Base-by-base conservation (phyloP, 1,140 invertebrate species). In the Mycetomoellerius zeteki region DNA sequence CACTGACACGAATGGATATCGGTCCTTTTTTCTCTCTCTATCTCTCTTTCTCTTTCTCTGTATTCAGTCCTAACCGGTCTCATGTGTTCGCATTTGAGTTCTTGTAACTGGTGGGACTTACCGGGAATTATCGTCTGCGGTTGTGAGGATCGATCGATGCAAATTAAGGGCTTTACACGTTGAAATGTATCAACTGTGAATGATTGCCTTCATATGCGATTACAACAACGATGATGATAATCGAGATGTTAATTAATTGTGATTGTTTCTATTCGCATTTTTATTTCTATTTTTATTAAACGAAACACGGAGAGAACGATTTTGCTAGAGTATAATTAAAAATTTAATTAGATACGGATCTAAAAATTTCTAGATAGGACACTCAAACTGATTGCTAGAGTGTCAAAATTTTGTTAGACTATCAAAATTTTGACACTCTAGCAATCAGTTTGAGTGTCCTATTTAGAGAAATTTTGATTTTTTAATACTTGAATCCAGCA, bases 1-100 rank as follows among this genome's bases (percentile, higher is more conserved):
- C 92, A 93, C 90, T 91, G 93, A 93, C 92, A 90, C 85, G 72
- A 91, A 90, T 91, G 89, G 90, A 86, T 91, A 91, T 92, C 89
- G 86, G 76, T 54, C 56, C 27, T 75, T 88, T 91, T 88, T 89
- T 89, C 85, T 88, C 84, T 87, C 56, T 91, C 47, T 80, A 47
- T 65, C 19, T 56, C 24, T 47, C 65, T 58, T 7, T 47, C 10
- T 10, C 30, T 88, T 82, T 89, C 90, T 90, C 87, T 85, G 71
- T 43, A 43, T 6, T 33, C 80, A n/a, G 10, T 33, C 19, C 85
- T 89, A 92, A 93, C 92, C 89, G 92, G 91, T 91, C 91, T 82
- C 86, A 90, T 84, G 88, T 91, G 92, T 91, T 92, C 72, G 86
- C 84, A 50, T 81, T 75, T 12, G 71, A 86, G 62, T 90, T 77